Base-by-base conservation (phyloP, 2,888 invertebrate genomes). In the Agrotis puta region DNA sequence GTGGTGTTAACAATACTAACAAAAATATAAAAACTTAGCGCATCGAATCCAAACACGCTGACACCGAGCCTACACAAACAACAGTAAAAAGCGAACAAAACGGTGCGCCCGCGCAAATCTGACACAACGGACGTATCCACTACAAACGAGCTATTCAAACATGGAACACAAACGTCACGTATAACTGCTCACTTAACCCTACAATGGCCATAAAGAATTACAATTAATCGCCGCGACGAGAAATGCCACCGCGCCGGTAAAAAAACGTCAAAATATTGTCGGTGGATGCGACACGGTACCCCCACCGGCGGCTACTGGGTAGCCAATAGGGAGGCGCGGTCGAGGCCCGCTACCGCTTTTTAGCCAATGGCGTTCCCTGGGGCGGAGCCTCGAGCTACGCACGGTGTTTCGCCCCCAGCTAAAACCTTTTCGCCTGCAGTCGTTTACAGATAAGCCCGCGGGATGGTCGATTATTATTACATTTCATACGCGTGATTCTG, bases 361-460 rank as follows among this genome's bases (percentile, higher is more conserved):
- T 87, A 89, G 93, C 95, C 95, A 95, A 96, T 95, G 88, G 94
- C 89, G 87, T 77, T 80, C 87, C 95, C 94, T 92, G 90, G 95
- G 95, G 95, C 94, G 95, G 95, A 93, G 95, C 94, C 94, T 92
- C 84, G 74, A 94, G 95, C 95, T 90, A 90, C 93, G 92, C 92
- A 88, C 92, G 89, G 88, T 90, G 94, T 93, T 95, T 96, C 94
- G 95, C 95, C 95, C 95, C 95, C 94, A 95, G 95, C 95, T 89
- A 95, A 95, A 95, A 93, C 93, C 94, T 95, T 95, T 95, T 95
- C 92, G 95, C 96, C 96, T 95, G 91, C 95, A 96, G 96, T 96
- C 95, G 95, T 96, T 94, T 95, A 93, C 94, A 92, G 96, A 96
- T 96, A 96, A 95, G 95, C 95, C 96, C 91, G 90, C 93, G 94